A percentile compares a stretch with the other conserved stretches of the same genome.
These are phyloP conservation scores for Hipposideros armiger DNA, from an alignment of 2,113 vertebrate species.

Conservation along the genomic window DNA sequence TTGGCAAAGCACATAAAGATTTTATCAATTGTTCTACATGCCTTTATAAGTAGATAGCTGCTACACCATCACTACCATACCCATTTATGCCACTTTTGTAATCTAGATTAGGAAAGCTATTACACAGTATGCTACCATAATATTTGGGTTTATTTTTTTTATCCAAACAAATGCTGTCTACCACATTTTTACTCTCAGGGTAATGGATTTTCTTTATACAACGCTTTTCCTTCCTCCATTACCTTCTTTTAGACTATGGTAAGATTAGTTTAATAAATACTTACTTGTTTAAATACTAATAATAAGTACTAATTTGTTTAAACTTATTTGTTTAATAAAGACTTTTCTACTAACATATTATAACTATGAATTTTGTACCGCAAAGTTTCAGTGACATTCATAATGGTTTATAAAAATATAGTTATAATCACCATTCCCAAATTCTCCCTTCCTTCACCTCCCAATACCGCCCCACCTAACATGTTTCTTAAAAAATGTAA, in stretches of 20 bases:
- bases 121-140: background rate
- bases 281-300: background rate
- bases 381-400: background rate
- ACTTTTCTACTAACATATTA: background rate
- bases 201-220: constrained; percentile 19
- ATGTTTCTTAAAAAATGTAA: constrained; percentile 26
- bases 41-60: background rate
- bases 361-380: background rate
- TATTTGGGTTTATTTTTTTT: background rate
- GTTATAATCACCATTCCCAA: background rate
- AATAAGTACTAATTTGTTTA: background rate
- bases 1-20: background rate
- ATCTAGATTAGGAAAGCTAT: background rate
- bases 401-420: constrained; percentile 9
- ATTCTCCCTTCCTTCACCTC: background rate
- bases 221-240: background rate
- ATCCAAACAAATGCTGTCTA: constrained; percentile 26
- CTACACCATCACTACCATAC: background rate
- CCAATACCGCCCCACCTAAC: background rate
- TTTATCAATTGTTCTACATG: background rate
- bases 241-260: constrained; percentile 6
- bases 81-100: background rate
- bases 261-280: background rate
- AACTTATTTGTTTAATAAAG: constrained; percentile 4
- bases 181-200: background rate